Percentiles rank a stretch among this genome's conserved stretches.
Conservation (phyloP, 2,888 invertebrate genomes). For the Eupithecia centaureata region DNA sequence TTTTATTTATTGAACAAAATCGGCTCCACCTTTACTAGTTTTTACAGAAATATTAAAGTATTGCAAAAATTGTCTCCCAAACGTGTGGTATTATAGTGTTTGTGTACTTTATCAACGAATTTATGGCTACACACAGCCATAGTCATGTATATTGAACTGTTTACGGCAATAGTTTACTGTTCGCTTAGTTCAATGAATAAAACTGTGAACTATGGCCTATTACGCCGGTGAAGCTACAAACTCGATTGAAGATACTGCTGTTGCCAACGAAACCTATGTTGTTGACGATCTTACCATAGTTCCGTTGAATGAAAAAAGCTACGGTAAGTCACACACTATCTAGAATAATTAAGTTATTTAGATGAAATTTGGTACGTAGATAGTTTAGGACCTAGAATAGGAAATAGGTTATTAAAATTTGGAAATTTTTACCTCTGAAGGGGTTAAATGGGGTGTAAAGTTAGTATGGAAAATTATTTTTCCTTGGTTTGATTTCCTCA, state of each 20-base stretch:
- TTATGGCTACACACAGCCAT: constrained; percentile 56
- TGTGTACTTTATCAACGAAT: not conserved
- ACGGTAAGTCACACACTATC: constrained; percentile 85
- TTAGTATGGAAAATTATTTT: no score
- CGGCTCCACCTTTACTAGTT: not conserved
- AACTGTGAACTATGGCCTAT: constrained; percentile 70
- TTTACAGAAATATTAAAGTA: not conserved
- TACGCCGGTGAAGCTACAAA: constrained; percentile 63
- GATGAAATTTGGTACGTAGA: no score
- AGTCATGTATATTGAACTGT: constrained; percentile 75
- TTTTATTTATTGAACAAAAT: not conserved
- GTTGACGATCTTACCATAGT: constrained; percentile 90
- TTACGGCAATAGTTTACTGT: constrained; percentile 57
- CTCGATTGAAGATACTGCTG: constrained; percentile 50
- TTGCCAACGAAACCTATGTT: constrained; percentile 62
- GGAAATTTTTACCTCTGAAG: no score
- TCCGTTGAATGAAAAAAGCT: constrained; percentile 94
- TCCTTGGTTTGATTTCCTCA: no score
- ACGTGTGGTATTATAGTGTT: not conserved
- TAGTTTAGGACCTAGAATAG: no score
- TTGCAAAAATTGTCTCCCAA: not conserved
- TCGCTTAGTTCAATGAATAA: constrained; percentile 49
- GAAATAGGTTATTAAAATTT: no score
- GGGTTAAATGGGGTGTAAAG: no score
- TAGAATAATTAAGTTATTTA: no score